A percentile compares a stretch with the other conserved stretches of the same genome.
These are phyloP conservation scores for Manis javanica DNA, from an alignment of 2,797 vertebrate genomes.

Conservation along the genomic window DNA sequence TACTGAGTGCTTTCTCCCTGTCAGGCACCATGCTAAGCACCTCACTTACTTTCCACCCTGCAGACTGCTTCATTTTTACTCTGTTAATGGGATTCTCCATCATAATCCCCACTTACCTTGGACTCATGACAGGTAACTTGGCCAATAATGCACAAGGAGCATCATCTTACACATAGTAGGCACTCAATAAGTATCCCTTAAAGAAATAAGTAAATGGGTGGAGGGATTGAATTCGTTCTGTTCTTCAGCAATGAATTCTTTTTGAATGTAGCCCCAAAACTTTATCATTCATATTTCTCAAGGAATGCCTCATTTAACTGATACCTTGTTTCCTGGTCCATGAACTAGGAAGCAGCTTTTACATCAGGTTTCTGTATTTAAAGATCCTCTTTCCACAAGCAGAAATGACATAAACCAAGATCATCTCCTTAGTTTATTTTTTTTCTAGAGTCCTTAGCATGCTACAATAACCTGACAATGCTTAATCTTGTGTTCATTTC, in stretches of 20 bases:
- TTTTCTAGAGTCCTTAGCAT: slow-evolving; percentile 93
- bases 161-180: not conserved
- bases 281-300: slow-evolving; percentile 14
- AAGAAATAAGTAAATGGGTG: not conserved
- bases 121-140: not conserved
- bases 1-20: not conserved
- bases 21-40: too few species aligned
- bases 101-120: not conserved
- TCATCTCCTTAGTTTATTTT: slow-evolving; percentile 92
- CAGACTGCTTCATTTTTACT: not conserved
- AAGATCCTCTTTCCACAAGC: slow-evolving; percentile 75
- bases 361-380: slow-evolving; percentile 45
- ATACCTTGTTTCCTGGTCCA: not conserved
- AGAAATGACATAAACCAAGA: slow-evolving; percentile 88
- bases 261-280: slow-evolving; percentile 15
- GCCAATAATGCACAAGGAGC: not conserved
- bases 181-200: not conserved
- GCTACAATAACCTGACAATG: slow-evolving; percentile 93
- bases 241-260: slow-evolving; percentile 56
- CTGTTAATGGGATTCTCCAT: not conserved
- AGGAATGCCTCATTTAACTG: not conserved
- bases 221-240: not conserved
- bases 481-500: slow-evolving; percentile 92
- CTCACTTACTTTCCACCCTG: not conserved
- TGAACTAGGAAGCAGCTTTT: slow-evolving; percentile 28